Conservation (phyloP, 2,797 vertebrate genomes). For the Heterohyrax brucei region DNA sequence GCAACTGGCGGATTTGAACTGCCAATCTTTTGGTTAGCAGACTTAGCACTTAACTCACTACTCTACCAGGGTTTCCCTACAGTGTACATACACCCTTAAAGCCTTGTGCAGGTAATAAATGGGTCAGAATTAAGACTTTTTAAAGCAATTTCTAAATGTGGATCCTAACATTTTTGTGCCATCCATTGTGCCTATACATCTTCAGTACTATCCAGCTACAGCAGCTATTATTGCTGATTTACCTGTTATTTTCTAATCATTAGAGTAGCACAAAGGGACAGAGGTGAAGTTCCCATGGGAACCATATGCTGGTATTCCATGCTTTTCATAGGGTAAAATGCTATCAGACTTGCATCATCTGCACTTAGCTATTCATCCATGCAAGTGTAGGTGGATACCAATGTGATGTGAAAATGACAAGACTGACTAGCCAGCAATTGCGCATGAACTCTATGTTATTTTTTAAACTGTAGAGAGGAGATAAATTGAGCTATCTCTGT, state of each 20-base stretch:
- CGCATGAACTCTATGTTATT: conserved; percentile 29
- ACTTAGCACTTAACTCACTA: too few species aligned
- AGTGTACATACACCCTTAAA: neutral
- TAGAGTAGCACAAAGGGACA: conserved; percentile 70
- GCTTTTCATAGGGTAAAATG: conserved; percentile 66
- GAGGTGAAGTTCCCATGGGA: conserved; percentile 76
- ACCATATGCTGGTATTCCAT: conserved; percentile 75
- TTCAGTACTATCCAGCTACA: conserved; percentile 62
- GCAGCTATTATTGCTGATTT: conserved; percentile 70
- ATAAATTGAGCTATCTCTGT: conserved; percentile 42
- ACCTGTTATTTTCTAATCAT: conserved; percentile 76
- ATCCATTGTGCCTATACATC: neutral
- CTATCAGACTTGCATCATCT: conserved; percentile 63
- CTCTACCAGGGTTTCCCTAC: neutral
- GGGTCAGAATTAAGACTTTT: conserved; percentile 66
- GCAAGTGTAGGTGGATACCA: conserved; percentile 55
- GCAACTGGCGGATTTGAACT: too few species aligned
- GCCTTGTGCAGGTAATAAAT: conserved; percentile 7
- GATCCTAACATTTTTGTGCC: conserved; percentile 45
- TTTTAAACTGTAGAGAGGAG: neutral
- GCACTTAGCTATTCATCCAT: conserved; percentile 68
- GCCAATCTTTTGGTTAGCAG: too few species aligned
- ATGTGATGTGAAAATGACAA: conserved; percentile 67
- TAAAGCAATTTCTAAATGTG: conserved; percentile 56
- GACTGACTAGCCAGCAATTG: conserved; percentile 49